phyloP scores from a whole-genome alignment of 2,797 vertebrate species.

The Taenioides sp. region DNA sequence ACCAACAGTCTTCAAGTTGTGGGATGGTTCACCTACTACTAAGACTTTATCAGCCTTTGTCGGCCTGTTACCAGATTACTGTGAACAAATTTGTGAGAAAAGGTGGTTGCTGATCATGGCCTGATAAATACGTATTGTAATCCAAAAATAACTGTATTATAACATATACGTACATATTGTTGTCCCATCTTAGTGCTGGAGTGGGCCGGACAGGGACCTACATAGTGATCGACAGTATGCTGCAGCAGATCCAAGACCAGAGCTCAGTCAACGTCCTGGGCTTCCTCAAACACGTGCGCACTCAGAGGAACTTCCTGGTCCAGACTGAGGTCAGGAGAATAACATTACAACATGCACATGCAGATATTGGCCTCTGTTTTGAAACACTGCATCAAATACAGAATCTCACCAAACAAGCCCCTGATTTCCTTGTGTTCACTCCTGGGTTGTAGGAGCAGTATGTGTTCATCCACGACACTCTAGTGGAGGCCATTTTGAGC shows the following conservation, averaged over 20 bases:
- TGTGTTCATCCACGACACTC: conserved; percentile 91
- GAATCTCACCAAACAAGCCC: background rate
- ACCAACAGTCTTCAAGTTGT: too few species aligned
- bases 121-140: too few species aligned
- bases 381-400: background rate
- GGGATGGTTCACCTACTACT: too few species aligned
- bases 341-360: background rate
- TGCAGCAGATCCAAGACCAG: conserved; percentile 94
- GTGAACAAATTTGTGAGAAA: too few species aligned
- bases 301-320: conserved; percentile 96
- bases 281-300: conserved; percentile 95
- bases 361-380: background rate
- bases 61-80: too few species aligned
- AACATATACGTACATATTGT: background rate
- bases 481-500: conserved; percentile 91
- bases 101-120: too few species aligned
- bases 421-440: background rate
- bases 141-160: too few species aligned
- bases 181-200: conserved; percentile 80
- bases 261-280: conserved; percentile 91
- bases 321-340: conserved; percentile 90
- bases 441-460: conserved; percentile 86
- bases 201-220: conserved; percentile 96
- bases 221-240: conserved; percentile 95
- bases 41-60: too few species aligned